phyloP scores from a whole-genome alignment of 2,113 vertebrate genomes.

The Limnothrissa miodon region DNA sequence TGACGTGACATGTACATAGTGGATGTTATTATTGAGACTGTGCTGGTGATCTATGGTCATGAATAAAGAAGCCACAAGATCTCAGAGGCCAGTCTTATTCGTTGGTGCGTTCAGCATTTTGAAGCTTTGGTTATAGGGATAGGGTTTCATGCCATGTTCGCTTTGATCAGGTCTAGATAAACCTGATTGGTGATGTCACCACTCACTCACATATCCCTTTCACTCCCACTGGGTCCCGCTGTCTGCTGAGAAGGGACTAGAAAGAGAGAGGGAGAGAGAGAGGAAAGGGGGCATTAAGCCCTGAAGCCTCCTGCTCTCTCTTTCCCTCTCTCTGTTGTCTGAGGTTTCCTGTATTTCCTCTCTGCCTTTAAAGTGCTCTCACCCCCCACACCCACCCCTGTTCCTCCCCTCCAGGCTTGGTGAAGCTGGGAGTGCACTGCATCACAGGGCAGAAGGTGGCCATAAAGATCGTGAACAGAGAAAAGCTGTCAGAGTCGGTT shows the following conservation, averaged over 20 bases:
- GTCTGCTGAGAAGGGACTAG: neutral
- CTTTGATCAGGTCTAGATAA: slow-evolving; percentile 10
- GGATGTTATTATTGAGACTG: neutral
- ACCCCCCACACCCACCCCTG: neutral
- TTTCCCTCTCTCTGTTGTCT: slow-evolving; percentile 6
- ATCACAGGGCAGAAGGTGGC: slow-evolving; percentile 83
- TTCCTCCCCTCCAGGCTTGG: slow-evolving; percentile 65
- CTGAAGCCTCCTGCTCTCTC: neutral
- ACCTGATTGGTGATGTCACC: slow-evolving; percentile 17
- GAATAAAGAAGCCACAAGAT: neutral
- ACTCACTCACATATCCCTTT: slow-evolving; percentile 14
- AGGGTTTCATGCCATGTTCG: neutral
- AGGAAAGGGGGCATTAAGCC: slow-evolving; percentile 9
- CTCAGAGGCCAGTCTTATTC: neutral
- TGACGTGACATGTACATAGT: neutral
- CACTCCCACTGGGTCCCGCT: slow-evolving; percentile 11
- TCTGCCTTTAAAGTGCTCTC: neutral
- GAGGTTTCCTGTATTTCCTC: slow-evolving; percentile 10
- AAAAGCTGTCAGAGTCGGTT: slow-evolving; percentile 79
- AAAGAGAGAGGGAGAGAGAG: neutral
- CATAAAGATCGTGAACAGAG: slow-evolving; percentile 82
- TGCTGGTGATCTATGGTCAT: neutral
- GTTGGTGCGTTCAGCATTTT: neutral
- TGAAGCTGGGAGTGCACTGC: slow-evolving; percentile 80
- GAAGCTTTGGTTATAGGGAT: neutral